Percentiles rank a stretch among this genome's conserved stretches.
These are phyloP conservation scores for Empis livida DNA, from an alignment of 2,888 invertebrate species.

Conservation along the genomic window DNA sequence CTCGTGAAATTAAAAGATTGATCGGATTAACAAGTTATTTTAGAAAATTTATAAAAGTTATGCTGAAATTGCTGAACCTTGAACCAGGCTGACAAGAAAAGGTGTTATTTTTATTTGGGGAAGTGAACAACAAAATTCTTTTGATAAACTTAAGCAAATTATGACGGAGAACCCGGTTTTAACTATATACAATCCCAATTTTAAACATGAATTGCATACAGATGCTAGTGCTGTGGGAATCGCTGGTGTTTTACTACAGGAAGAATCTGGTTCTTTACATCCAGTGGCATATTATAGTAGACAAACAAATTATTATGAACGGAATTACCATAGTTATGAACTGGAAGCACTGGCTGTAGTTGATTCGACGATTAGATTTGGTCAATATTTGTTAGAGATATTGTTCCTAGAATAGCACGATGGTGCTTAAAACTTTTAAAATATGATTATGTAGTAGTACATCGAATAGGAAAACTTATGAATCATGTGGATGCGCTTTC, in stretches of 20 bases:
- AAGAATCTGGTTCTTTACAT: slow-evolving; percentile 5
- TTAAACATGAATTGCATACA: neutral
- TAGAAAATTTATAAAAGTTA: neutral
- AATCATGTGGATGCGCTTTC: neutral
- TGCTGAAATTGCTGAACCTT: neutral
- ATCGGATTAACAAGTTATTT: neutral
- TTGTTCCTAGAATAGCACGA: neutral
- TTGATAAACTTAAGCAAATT: neutral
- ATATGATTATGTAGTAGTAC: neutral
- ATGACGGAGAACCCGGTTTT: neutral
- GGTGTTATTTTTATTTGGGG: neutral
- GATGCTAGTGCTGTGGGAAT: neutral
- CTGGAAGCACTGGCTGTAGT: slow-evolving; percentile 21
- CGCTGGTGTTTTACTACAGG: neutral
- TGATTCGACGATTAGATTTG: neutral
- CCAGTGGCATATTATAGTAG: slow-evolving; percentile 21
- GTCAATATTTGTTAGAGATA: neutral
- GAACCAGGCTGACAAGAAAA: neutral
- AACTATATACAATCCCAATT: neutral
- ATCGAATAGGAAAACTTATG: neutral
- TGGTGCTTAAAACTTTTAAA: neutral
- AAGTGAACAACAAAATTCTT: neutral
- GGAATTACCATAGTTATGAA: too few species aligned
- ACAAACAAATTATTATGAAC: slow-evolving; percentile 16
- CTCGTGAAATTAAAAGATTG: neutral